These are phyloP conservation scores for Rhimphoctona megacephalus DNA, from an alignment of 2,888 invertebrate genomes.

Conservation along the genomic window DNA sequence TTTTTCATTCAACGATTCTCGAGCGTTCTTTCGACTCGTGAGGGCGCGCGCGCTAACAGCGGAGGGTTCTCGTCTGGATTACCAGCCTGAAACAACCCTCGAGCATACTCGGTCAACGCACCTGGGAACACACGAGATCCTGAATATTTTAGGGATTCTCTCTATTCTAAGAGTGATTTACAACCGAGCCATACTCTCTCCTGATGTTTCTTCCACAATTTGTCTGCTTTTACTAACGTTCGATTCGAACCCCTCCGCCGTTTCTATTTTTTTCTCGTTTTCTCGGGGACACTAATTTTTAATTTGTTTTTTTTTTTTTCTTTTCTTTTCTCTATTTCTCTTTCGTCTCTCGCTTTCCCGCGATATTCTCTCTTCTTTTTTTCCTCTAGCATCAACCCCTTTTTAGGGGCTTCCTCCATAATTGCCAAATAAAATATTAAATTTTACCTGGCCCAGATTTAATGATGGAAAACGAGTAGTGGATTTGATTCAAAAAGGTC, in stretches of 20 bases:
- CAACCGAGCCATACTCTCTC: slow-evolving; percentile 13
- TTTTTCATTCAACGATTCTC: not conserved
- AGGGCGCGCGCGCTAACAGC: not conserved
- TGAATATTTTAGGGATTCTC: slow-evolving; percentile 74
- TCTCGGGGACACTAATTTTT: not conserved
- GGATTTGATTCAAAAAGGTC: not conserved
- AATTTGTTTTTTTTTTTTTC: not conserved
- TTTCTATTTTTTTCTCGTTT: not conserved
- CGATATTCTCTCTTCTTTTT: too few relatives aligned
- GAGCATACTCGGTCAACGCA: slow-evolving; percentile 20
- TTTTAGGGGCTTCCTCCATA: too few relatives aligned
- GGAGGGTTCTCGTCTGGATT: slow-evolving; percentile 30
- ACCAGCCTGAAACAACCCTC: slow-evolving; percentile 21
- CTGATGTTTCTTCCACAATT: slow-evolving; percentile 13
- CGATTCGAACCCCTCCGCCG: not conserved
- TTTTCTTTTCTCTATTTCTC: not conserved
- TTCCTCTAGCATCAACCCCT: not conserved
- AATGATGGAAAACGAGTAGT: not conserved
- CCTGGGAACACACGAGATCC: slow-evolving; percentile 68
- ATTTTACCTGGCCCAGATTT: too few relatives aligned
- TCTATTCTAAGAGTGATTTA: slow-evolving; percentile 58
- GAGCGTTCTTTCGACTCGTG: not conserved
- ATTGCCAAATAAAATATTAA: not conserved
- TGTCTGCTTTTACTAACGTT: not conserved
- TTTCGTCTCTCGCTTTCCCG: not conserved